These are phyloP conservation scores for Saccostrea echinata DNA, from an alignment of 1,140 invertebrate species.

Conservation along the genomic window DNA sequence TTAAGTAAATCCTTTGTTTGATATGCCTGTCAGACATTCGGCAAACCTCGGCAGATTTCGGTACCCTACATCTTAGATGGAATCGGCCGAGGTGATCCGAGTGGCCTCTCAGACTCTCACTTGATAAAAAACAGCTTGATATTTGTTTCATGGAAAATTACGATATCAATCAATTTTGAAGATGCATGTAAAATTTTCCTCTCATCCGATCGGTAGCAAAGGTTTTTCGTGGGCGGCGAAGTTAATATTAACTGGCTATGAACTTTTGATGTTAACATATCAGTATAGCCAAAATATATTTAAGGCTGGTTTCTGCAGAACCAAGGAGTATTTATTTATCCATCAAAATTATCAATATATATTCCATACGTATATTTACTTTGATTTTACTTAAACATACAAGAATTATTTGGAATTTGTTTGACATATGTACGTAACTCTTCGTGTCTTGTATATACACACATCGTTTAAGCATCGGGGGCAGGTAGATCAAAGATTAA, in stretches of 20 bases:
- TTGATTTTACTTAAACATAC: neutral
- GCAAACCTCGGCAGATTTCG: too few species aligned
- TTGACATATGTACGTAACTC: slow-evolving; percentile 15
- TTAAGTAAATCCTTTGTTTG: too few species aligned
- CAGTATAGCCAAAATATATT: neutral
- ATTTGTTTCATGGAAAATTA: too few species aligned
- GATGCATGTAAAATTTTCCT: too few species aligned
- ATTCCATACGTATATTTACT: too few species aligned
- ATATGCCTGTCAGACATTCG: too few species aligned
- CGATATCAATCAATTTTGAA: too few species aligned
- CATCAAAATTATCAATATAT: neutral
- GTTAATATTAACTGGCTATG: neutral
- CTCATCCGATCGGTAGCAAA: neutral
- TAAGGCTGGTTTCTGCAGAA: neutral
- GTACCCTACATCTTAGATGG: too few species aligned
- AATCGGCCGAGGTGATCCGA: too few species aligned
- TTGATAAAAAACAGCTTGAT: too few species aligned
- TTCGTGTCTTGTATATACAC: neutral
- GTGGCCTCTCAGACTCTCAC: too few species aligned
- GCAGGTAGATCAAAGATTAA: too few species aligned
- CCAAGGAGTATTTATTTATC: neutral
- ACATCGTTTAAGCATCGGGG: neutral
- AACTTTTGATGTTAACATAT: neutral
- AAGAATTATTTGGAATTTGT: neutral
- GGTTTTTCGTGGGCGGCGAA: neutral